A percentile compares a stretch with the other conserved stretches of the same genome.
phyloP scores from a whole-genome alignment of 2,797 vertebrate genomes.

The Acridotheres tristis region DNA sequence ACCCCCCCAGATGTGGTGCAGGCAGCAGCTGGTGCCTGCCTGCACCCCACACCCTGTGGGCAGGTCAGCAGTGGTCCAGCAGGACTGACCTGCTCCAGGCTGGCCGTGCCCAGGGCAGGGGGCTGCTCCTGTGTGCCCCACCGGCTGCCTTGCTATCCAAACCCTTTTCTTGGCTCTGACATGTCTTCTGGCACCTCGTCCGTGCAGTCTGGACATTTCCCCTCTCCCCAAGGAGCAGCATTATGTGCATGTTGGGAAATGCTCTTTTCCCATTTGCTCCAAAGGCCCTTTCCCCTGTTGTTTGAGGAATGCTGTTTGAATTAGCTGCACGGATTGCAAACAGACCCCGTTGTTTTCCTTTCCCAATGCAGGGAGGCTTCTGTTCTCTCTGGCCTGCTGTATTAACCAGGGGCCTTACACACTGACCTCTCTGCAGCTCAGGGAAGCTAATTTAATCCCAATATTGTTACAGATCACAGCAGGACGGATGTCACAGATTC shows the following conservation, averaged over 20 bases:
- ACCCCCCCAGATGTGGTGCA: fast-evolving
- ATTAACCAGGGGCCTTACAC: conserved; percentile 58
- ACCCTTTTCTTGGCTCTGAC: neutral
- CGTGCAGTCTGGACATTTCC: neutral
- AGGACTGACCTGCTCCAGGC: neutral
- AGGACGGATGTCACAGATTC: conserved; percentile 53
- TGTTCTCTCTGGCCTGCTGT: conserved; percentile 60
- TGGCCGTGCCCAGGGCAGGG: fast-evolving
- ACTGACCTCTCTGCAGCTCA: conserved; percentile 63
- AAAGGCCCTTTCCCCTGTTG: conserved; percentile 51
- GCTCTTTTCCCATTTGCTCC: conserved; percentile 19
- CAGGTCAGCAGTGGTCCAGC: fast-evolving
- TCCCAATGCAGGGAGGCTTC: conserved; percentile 62
- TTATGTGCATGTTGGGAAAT: neutral
- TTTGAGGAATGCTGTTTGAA: conserved; percentile 69
- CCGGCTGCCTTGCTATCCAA: neutral
- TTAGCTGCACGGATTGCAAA: conserved; percentile 66
- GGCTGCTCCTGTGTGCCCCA: fast-evolving
- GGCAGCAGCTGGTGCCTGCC: neutral
- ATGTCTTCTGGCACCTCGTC: neutral
- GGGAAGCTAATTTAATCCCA: conserved; percentile 69
- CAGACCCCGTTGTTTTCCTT: conserved; percentile 69
- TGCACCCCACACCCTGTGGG: fast-evolving
- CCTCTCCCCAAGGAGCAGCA: neutral
- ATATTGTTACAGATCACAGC: conserved; percentile 63